Evolutionary conservation across 2,797 vertebrate species (phyloP), one percentile per base, ranked within the genome.

Genomic region (Eulemur albifrons): DNA sequence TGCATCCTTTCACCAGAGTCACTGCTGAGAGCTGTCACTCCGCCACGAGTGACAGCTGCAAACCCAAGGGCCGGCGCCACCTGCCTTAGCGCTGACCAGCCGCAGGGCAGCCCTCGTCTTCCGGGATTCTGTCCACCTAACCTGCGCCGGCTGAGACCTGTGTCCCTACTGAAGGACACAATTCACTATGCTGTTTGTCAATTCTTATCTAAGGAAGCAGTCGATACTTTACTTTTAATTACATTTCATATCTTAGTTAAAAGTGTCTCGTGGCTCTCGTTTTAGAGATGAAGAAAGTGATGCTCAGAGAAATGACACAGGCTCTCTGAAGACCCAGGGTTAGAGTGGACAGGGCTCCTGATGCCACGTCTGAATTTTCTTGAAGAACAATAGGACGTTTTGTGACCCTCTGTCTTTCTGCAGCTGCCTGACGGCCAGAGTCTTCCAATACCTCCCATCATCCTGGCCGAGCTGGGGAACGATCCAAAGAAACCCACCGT

Each of bases 401-500:
- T 27, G 20, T 7, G 21, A 67, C 23, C 4, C 50, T 21, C 17
- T 32, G 5, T 88, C 86, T 88, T 61, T 75, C 52, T 30, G 9
- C 93, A 99, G 99, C 32, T 99, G 27, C 95, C 98, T 32, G 93
- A 97, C 70, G 98, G 98, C 3, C 96, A 98, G 95, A 97, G 79
- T 17, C 97, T 99, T 54, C 97, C 97, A 2, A 95, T 98, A 17
- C 99, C 99, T 11, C 98, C 98, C 50, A 90, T 98, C 59, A 77
- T 99, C 84, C 96, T 99, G 5, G 98, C 98, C 1, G 94, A 98
- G 25, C 97, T 99, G 89, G 98, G 98, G 7, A 97, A 96, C 7
- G 98, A 99, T 67, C 95, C 98, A 1, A 65, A 95, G 61, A 99
- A 98, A 6, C 94, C 98, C 69, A 99, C 99, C 0, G 90, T 99